A percentile compares a stretch with the other conserved stretches of the same genome.
phyloP scores from a whole-genome alignment of 2,888 invertebrate species.

The Hirtodrosophila duncani region DNA sequence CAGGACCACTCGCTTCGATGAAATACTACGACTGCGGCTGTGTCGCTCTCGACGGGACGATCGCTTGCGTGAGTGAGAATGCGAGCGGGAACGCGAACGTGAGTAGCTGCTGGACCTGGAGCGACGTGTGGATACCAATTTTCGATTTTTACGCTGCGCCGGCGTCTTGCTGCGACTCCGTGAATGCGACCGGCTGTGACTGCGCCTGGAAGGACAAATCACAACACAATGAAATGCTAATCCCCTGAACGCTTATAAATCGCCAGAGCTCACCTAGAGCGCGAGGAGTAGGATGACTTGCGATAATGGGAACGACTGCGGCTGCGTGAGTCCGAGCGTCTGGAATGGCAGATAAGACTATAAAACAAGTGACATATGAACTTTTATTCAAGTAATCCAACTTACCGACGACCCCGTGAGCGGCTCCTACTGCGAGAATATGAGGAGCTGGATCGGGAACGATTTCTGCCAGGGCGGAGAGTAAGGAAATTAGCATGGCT shows the following conservation, averaged over 20 bases:
- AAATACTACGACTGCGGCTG: conserved; percentile 41
- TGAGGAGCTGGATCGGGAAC: conserved; percentile 61
- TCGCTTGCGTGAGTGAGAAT: conserved; percentile 60
- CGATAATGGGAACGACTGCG: conserved; percentile 59
- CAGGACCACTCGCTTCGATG: conserved; percentile 54
- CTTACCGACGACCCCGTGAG: conserved; percentile 70
- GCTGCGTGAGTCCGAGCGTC: conserved; percentile 57
- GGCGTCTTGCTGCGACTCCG: conserved; percentile 67
- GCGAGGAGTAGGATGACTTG: conserved; percentile 69
- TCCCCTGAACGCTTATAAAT: not conserved
- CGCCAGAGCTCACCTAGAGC: conserved; percentile 50
- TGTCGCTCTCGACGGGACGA: conserved; percentile 33
- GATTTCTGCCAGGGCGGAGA: conserved; percentile 44
- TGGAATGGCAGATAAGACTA: conserved; percentile 56
- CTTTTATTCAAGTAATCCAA: not conserved
- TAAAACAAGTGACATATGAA: conserved; percentile 2
- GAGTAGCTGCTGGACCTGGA: conserved; percentile 73
- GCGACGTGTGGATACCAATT: conserved; percentile 74
- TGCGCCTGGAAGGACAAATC: conserved; percentile 46
- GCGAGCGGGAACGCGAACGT: conserved; percentile 52
- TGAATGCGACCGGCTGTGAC: conserved; percentile 72
- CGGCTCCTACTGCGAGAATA: conserved; percentile 59
- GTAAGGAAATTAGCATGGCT: not conserved
- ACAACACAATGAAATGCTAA: not conserved
- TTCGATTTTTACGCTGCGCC: conserved; percentile 61